Evolutionary conservation across 2,888 invertebrate genomes (phyloP).

Genomic region (Halictus quadricinctus): DNA sequence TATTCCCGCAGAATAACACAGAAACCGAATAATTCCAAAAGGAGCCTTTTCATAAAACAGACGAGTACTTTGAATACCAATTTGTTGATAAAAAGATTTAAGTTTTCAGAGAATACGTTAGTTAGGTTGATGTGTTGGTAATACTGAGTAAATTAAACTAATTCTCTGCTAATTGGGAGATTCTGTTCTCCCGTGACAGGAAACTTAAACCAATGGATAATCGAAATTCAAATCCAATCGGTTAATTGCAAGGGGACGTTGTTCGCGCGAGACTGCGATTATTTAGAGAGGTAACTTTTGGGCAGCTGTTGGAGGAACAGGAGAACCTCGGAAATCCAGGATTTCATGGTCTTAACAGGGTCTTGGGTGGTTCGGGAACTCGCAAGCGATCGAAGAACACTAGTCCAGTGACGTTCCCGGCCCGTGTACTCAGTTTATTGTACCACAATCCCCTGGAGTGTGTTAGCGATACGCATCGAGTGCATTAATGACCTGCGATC

Average conservation of each 20-base stretch:
- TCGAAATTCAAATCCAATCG: neutral
- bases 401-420: neutral
- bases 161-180: neutral
- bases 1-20: neutral
- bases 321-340: neutral
- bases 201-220: neutral
- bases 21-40: neutral
- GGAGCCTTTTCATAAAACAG: neutral
- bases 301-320: neutral
- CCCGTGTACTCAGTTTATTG: slow-evolving; percentile 39
- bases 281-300: neutral
- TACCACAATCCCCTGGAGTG: slow-evolving; percentile 26
- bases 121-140: neutral
- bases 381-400: slow-evolving; percentile 6
- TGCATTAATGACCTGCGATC: slow-evolving; percentile 55
- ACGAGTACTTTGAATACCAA: neutral
- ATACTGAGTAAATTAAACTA: neutral
- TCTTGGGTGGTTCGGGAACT: neutral
- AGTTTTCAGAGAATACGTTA: too few relatives aligned
- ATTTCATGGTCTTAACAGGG: neutral
- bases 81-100: neutral
- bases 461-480: slow-evolving; percentile 44
- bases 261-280: neutral
- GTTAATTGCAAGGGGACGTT: neutral
- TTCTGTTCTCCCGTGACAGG: too few relatives aligned